Evolutionary conservation across 2,113 vertebrate species (phyloP).

Genomic region (Scortum barcoo): DNA sequence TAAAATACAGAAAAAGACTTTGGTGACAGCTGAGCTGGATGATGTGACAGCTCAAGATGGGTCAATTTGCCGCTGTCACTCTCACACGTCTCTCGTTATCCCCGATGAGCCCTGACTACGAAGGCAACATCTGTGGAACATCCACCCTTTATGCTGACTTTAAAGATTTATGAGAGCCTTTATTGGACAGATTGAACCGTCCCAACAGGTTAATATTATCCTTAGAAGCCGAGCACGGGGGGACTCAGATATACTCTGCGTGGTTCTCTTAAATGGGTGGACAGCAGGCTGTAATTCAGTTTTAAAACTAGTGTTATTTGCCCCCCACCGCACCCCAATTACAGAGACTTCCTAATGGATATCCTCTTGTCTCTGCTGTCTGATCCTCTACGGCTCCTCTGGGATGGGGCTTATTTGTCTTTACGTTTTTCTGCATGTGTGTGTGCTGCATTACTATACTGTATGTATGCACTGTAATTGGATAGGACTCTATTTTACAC

Average conservation of each 20-base stretch:
- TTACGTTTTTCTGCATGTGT: slow-evolving; percentile 51
- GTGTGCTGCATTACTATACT: slow-evolving; percentile 24
- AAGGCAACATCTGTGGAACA: slow-evolving; percentile 62
- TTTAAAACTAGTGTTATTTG: slow-evolving; percentile 47
- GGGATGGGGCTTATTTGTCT: slow-evolving; percentile 56
- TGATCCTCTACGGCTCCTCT: slow-evolving; percentile 57
- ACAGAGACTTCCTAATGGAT: slow-evolving; percentile 78
- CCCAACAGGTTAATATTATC: slow-evolving; percentile 7
- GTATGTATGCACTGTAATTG: slow-evolving; percentile 39
- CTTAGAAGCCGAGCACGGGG: neutral
- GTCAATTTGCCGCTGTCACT: slow-evolving; percentile 47
- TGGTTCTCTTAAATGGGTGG: neutral
- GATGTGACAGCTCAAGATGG: slow-evolving; percentile 41
- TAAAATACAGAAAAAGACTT: slow-evolving; percentile 22
- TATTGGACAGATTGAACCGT: neutral
- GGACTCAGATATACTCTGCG: neutral
- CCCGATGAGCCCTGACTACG: slow-evolving; percentile 18
- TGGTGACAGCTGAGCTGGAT: slow-evolving; percentile 57
- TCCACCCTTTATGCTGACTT: slow-evolving; percentile 14
- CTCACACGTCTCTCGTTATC: slow-evolving; percentile 33
- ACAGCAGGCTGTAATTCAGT: slow-evolving; percentile 1
- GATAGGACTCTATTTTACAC: slow-evolving; percentile 43
- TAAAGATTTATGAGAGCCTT: slow-evolving; percentile 29
- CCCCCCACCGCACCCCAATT: slow-evolving; percentile 63
- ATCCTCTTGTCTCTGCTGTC: slow-evolving; percentile 73